Percentiles rank a stretch among this genome's conserved stretches.
Conservation (phyloP, 2,797 vertebrate species). For the Threskiornis aethiopicus region DNA sequence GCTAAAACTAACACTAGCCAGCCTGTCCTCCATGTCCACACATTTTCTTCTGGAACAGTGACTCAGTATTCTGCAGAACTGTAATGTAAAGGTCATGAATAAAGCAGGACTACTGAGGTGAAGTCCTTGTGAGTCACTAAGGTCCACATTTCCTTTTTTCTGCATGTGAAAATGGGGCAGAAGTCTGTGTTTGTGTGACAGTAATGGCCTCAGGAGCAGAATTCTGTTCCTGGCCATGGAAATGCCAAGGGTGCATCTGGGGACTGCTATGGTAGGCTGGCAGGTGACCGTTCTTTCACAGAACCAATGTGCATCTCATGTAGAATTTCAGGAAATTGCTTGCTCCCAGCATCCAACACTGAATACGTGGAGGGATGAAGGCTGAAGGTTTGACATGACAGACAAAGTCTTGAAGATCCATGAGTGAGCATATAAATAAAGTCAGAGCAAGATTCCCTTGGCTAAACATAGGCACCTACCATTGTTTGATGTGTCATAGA, state of each 20-base stretch:
- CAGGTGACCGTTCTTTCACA: background rate
- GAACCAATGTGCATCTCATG: background rate
- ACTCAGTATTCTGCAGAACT: background rate
- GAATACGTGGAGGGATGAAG: background rate
- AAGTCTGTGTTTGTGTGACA: background rate
- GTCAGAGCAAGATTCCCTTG: background rate
- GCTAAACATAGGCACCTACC: background rate
- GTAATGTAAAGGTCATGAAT: background rate
- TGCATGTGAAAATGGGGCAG: background rate
- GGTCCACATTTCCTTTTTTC: background rate
- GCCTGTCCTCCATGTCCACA: background rate
- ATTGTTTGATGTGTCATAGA: background rate
- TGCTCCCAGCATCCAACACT: background rate
- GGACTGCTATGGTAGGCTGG: background rate
- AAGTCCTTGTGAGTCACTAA: background rate
- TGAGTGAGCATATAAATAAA: background rate
- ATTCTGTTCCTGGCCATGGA: background rate
- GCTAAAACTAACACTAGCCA: background rate
- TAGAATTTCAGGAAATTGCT: background rate
- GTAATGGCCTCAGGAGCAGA: background rate
- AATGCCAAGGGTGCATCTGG: background rate
- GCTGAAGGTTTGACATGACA: background rate
- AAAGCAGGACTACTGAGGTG: background rate
- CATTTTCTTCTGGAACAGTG: background rate
- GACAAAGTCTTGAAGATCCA: background rate